These are phyloP conservation scores for Anoplius nigerrimus DNA, from an alignment of 2,888 invertebrate species.

Conservation along the genomic window DNA sequence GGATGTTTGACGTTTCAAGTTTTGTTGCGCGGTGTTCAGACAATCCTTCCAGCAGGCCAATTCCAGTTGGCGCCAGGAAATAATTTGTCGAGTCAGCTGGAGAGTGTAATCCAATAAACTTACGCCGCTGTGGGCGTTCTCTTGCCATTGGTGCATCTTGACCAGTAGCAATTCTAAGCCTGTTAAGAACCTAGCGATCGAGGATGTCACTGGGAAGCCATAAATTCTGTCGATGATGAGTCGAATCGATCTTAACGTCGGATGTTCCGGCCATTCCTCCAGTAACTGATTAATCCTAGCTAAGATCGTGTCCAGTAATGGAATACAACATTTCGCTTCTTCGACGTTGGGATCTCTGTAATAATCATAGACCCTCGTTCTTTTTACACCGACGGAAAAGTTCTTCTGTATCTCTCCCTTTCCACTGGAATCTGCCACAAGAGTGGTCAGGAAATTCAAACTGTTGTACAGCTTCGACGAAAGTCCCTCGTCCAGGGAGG, in stretches of 20 bases:
- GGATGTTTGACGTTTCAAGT: constrained; percentile 82
- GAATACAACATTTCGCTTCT: constrained; percentile 84
- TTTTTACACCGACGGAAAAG: background rate
- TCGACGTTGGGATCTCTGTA: constrained; percentile 89
- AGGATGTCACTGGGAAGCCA: constrained; percentile 85
- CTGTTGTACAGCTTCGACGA: constrained; percentile 78
- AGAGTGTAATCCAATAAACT: constrained; percentile 86
- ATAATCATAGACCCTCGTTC: constrained; percentile 79
- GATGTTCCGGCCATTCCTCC: constrained; percentile 92
- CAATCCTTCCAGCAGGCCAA: constrained; percentile 91
- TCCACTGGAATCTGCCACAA: constrained; percentile 75
- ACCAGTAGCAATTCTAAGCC: constrained; percentile 93
- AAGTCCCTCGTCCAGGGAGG: constrained; percentile 77
- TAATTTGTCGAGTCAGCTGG: constrained; percentile 86
- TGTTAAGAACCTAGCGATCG: constrained; percentile 91
- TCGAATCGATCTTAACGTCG: constrained; percentile 86
- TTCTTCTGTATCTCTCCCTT: background rate
- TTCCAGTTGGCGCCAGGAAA: constrained; percentile 94
- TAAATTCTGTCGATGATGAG: constrained; percentile 81
- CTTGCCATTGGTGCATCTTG: constrained; percentile 93
- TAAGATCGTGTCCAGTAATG: constrained; percentile 82
- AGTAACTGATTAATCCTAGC: constrained; percentile 80
- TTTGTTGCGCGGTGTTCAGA: constrained; percentile 82
- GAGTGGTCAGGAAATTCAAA: constrained; percentile 77
- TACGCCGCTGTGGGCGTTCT: constrained; percentile 90